Conservation (phyloP, 2,113 vertebrate species). For the Glareola pratincola region DNA sequence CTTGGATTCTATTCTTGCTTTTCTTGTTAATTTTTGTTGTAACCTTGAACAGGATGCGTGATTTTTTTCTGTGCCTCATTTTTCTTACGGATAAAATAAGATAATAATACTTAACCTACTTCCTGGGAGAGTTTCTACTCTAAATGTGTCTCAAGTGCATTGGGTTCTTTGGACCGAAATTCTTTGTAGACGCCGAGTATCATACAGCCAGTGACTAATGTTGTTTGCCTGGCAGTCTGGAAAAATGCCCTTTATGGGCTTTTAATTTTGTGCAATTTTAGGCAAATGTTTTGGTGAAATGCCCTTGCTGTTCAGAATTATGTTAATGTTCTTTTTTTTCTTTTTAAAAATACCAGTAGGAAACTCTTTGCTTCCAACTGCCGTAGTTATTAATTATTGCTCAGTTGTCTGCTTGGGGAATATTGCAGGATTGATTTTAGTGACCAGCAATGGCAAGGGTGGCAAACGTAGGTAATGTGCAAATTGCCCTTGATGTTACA, state of each 20-base stretch:
- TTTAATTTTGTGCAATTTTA: not conserved
- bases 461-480: not conserved
- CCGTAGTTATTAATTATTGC: not conserved
- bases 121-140: conserved; percentile 9
- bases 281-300: not conserved
- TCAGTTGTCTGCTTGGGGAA: not conserved
- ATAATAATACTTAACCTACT: conserved; percentile 44
- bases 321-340: not conserved
- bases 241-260: conserved; percentile 27
- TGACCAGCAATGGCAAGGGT: not conserved
- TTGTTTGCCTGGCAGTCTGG: conserved; percentile 29
- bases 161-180: conserved; percentile 26
- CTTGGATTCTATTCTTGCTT: not conserved
- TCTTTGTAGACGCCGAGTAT: not conserved
- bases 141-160: conserved; percentile 40
- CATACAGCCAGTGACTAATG: conserved; percentile 6
- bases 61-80: not conserved
- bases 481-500: not conserved
- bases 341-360: not conserved
- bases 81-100: not conserved
- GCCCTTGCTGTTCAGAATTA: conserved; percentile 2
- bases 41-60: not conserved
- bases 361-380: not conserved
- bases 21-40: not conserved
- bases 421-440: not conserved